Conservation (phyloP, 2,797 vertebrate genomes). For the Pangasius sanitwongsei region DNA sequence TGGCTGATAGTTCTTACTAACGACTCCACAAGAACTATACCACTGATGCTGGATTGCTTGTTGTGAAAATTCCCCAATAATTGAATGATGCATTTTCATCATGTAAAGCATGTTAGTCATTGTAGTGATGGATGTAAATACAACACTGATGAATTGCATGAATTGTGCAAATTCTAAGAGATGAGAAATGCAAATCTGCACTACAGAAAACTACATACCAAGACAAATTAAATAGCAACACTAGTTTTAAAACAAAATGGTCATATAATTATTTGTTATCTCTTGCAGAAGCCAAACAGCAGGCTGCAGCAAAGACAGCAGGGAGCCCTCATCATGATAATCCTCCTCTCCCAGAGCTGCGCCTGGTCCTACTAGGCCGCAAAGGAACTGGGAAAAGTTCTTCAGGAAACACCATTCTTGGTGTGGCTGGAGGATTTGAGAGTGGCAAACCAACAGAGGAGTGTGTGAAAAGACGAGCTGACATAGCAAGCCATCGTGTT, state of each 20-base stretch:
- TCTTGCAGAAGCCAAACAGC: slow-evolving; percentile 66
- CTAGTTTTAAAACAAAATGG: neutral
- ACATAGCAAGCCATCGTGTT: slow-evolving; percentile 65
- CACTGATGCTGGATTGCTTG: neutral
- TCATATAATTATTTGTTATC: slow-evolving; percentile 42
- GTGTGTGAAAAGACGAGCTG: slow-evolving; percentile 68
- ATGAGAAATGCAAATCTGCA: neutral
- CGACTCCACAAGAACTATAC: neutral
- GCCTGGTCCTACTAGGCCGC: slow-evolving; percentile 75
- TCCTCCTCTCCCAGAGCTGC: slow-evolving; percentile 62
- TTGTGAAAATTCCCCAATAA: neutral
- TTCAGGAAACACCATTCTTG: slow-evolving; percentile 72
- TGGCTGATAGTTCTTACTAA: neutral
- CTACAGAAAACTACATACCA: neutral
- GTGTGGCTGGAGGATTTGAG: slow-evolving; percentile 62
- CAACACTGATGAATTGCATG: no score
- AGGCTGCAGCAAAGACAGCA: slow-evolving; percentile 52
- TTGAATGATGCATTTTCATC: neutral
- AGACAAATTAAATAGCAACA: neutral
- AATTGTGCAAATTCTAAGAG: neutral
- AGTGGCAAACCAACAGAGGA: slow-evolving; percentile 75
- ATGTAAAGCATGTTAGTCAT: neutral
- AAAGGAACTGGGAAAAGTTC: slow-evolving; percentile 76
- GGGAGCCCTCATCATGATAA: neutral
- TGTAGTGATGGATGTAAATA: neutral